Base-by-base conservation (phyloP, 2,888 invertebrate species). In the Helleia helle region DNA sequence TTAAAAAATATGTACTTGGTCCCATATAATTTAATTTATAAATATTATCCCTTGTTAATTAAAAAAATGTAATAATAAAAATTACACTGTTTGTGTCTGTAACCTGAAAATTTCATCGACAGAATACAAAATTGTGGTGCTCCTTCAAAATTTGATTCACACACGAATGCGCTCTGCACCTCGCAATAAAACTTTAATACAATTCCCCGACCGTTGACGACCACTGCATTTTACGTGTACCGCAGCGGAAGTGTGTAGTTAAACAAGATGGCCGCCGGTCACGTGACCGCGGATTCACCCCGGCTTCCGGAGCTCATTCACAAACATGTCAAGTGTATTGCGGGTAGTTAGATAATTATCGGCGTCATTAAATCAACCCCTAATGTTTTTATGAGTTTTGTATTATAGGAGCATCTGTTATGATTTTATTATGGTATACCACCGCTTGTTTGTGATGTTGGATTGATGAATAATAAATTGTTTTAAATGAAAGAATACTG, bases 231-330 rank as follows among this genome's bases (percentile, higher is more conserved):
- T 52, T 58, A 61, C 57, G 59, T 62, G 59, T 58, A 48, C 54
- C 53, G 62, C 49, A 47, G 62, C 80, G 83, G 83, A 81, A 79
- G 72, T 71, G 62, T 56, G 64, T 75, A 71, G 73, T 80, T 75
- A 72, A 67, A 69, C 79, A 83, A 81, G 74, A 81, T 81, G 79
- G 81, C 77, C 54, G 71, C 55, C 54, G 68, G 72, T 76, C 77
- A 79, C 80, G 80, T 80, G 76, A 74, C 79, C 70, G 51, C 62
- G 77, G 81, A 81, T 81, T 70, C 83, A 80, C 80, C 77, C 75
- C 69, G 68, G 57, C 70, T 79, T 83, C 80, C 79, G 79, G 75
- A 51, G 55, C 53, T 64, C 64, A 65, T 70, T 67, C 60, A 63
- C 62, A 69, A 71, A 71, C 72, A 73, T 72, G 75, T 79, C 80